Conservation (phyloP, 2,888 invertebrate genomes). For the Spodoptera exigua region DNA sequence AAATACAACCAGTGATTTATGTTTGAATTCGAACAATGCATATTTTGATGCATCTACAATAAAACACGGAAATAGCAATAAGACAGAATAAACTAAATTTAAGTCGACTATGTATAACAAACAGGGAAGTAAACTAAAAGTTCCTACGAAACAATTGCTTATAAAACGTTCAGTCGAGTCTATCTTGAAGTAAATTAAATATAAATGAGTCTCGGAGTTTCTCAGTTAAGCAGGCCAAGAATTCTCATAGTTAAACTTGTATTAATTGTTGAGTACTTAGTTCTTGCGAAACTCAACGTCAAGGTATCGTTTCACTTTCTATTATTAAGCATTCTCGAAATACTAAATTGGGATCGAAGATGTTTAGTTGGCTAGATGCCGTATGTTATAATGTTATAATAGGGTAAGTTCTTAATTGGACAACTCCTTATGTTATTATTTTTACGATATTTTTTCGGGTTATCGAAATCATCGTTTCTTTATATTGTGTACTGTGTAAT, state of each 20-base stretch:
- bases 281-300: slow-evolving; percentile 53
- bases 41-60: background rate
- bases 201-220: slow-evolving; percentile 62
- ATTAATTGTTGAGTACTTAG: slow-evolving; percentile 63
- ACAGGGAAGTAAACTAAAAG: slow-evolving; percentile 41
- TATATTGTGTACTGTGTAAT: no score
- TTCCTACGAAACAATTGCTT: slow-evolving; percentile 51
- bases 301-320: slow-evolving; percentile 56
- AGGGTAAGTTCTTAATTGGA: no score
- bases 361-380: no score
- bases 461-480: no score
- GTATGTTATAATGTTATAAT: no score
- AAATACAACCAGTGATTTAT: no score
- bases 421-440: no score
- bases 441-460: no score
- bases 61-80: background rate
- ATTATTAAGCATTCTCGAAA: slow-evolving; percentile 52
- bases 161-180: slow-evolving; percentile 62
- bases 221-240: slow-evolving; percentile 58
- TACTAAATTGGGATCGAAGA: slow-evolving; percentile 20
- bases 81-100: slow-evolving; percentile 2
- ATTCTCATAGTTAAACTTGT: slow-evolving; percentile 65
- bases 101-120: slow-evolving; percentile 22
- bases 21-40: no score
- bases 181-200: slow-evolving; percentile 62